phyloP scores from a whole-genome alignment of 2,888 invertebrate species.

The Tipula helvola region DNA sequence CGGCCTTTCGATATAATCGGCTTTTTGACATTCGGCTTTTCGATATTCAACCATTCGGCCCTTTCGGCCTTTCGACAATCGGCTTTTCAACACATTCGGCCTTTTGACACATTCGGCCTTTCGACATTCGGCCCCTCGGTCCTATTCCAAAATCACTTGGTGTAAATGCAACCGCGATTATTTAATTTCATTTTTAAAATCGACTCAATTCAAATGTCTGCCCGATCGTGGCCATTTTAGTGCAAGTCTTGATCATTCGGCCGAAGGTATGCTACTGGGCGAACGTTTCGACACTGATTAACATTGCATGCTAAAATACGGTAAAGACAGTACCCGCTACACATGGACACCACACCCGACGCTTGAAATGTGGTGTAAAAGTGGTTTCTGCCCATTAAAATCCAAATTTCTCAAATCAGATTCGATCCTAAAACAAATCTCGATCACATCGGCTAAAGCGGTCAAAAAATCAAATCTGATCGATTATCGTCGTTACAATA shows the following conservation, averaged over 20 bases:
- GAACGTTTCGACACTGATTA: conserved; percentile 78
- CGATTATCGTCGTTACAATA: conserved; percentile 27
- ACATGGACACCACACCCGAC: conserved; percentile 83
- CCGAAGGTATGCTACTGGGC: conserved; percentile 68
- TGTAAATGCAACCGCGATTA: conserved; percentile 72
- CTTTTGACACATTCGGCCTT: too few species aligned
- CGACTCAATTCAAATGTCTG: conserved; percentile 61
- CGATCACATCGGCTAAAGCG: conserved; percentile 19
- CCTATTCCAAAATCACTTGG: too few species aligned
- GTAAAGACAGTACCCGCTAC: conserved; percentile 58
- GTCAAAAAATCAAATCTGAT: conserved; percentile 27
- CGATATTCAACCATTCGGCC: too few species aligned
- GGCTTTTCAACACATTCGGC: too few species aligned
- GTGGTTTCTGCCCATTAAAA: conserved; percentile 55
- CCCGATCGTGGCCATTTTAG: conserved; percentile 63
- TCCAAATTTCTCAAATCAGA: conserved; percentile 28
- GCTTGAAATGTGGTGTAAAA: conserved; percentile 70
- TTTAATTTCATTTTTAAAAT: conserved; percentile 64
- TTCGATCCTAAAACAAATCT: conserved; percentile 21
- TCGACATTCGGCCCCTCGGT: too few species aligned
- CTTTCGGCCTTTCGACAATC: too few species aligned
- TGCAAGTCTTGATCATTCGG: conserved; percentile 60
- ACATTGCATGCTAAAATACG: conserved; percentile 82
- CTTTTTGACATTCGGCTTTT: too few species aligned
- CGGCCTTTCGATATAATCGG: too few species aligned